Evolutionary conservation across 2,797 vertebrate species (phyloP), one percentile per base, ranked within the genome.

Genomic region (Manis crassicaudata): DNA sequence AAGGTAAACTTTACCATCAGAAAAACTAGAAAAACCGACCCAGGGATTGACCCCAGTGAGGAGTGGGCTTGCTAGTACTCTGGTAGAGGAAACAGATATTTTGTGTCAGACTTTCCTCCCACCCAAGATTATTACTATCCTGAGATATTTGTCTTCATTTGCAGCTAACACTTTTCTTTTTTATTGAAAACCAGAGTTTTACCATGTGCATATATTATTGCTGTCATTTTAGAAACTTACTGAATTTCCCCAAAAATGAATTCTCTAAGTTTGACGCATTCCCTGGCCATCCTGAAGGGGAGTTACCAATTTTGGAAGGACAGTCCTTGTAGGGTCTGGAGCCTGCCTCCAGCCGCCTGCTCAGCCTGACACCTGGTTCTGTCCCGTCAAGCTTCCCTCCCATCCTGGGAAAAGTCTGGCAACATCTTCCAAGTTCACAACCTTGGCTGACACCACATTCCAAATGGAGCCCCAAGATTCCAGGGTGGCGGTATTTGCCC

Each of bases 251-350:
- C 25, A 62, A 52, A 72, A 32, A 50, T 20, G 4, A 21, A 16
- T 18, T 46, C 56, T 43, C 10, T 50, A 54, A 5, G 1, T 2
- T n/a, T 2, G 6, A 17, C 9, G 1, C 43, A 46, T 12, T 52
- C 12, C 56, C 17, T 27, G 68, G n/a, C 5, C 1, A 17, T 27
- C 21, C 50, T 3, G 25, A 81, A 23, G 1, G 1, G 93, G 25
- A 56, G 43, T 11, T 0, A 10, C 0, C 1, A 2, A 0, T 25
- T 13, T 17, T 6, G 54, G 21, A 35, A 2, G 40, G 1, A 23
- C 0, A 0, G 27, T 46, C 1, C 0, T 0, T 0, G 10, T 0
- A 27, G 52, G 16, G 43, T 27, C 37, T 6, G 2, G 52, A 35
- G 35, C 3, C 37, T 25, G 12, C 46, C 25, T 7, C 2, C 0